Evolutionary conservation across 92 coral and sea anemone genomes (phyloP).

Genomic region (Meandrina meandrites): DNA sequence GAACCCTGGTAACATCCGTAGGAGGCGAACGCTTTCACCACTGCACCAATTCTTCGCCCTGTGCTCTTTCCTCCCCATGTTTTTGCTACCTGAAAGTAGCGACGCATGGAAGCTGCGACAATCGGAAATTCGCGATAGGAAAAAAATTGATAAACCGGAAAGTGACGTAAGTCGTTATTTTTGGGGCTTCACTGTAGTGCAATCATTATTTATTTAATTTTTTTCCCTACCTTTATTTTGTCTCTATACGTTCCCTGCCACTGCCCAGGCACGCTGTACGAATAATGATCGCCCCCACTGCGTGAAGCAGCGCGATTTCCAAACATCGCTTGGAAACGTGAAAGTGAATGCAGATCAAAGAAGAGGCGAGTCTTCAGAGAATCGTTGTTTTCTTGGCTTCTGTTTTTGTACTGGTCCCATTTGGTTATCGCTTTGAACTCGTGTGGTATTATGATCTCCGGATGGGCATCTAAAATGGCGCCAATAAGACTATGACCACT

Average conservation of each 20-base stretch:
- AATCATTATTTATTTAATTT: not conserved
- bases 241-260: constrained; percentile 35
- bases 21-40: too few relatives aligned
- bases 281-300: not conserved
- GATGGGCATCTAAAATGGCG: constrained; percentile 30
- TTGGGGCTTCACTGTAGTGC: not conserved
- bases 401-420: not conserved
- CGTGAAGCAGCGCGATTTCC: constrained; percentile 3
- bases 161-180: too few relatives aligned
- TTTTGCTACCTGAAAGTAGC: too few relatives aligned
- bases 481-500: constrained; percentile 30
- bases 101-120: too few relatives aligned
- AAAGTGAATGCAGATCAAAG: constrained; percentile 15
- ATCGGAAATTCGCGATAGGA: too few relatives aligned
- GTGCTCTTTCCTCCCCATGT: too few relatives aligned
- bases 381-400: not conserved
- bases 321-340: constrained; percentile 18
- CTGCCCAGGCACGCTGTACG: constrained; percentile 13
- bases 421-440: not conserved
- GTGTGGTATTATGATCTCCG: not conserved
- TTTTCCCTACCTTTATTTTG: constrained; percentile 2
- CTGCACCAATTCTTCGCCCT: too few relatives aligned
- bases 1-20: too few relatives aligned
- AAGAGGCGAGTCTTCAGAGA: not conserved
- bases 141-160: too few relatives aligned